Evolutionary conservation across 2,113 vertebrate genomes (phyloP).

Genomic region (Mionectes macconnelli): DNA sequence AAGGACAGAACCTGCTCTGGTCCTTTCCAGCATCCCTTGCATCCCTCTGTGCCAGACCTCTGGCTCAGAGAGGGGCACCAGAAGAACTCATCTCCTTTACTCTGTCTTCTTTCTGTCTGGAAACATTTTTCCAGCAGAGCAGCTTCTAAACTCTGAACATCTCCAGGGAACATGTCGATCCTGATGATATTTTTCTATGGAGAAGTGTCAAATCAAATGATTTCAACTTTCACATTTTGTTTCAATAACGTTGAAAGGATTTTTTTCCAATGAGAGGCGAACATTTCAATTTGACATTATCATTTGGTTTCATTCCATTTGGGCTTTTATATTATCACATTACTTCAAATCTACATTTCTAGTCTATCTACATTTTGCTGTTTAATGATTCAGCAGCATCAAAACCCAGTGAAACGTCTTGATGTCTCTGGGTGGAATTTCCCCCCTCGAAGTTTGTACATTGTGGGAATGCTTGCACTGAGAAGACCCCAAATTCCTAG

Average conservation of each 20-base stretch:
- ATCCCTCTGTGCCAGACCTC: background rate
- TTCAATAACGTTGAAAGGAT: slow-evolving; percentile 28
- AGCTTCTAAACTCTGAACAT: slow-evolving; percentile 30
- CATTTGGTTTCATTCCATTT: slow-evolving; percentile 63
- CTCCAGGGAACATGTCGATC: slow-evolving; percentile 44
- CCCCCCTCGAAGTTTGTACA: rapidly evolving
- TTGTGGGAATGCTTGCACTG: background rate
- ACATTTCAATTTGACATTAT: slow-evolving; percentile 63
- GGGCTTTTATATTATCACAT: slow-evolving; percentile 48
- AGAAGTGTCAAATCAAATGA: slow-evolving; percentile 63
- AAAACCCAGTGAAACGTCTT: background rate
- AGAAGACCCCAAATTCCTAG: background rate
- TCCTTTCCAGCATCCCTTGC: background rate
- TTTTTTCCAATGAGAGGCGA: slow-evolving; percentile 32
- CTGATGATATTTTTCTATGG: slow-evolving; percentile 30
- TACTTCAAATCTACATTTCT: slow-evolving; percentile 42
- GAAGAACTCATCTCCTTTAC: background rate
- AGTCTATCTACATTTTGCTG: background rate
- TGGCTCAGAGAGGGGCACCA: background rate
- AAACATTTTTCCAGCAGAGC: slow-evolving; percentile 37
- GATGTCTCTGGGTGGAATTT: background rate
- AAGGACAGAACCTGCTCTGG: background rate
- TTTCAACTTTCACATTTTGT: slow-evolving; percentile 62
- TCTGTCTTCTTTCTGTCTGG: slow-evolving; percentile 13
- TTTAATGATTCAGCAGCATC: slow-evolving; percentile 16